Conservation (phyloP, 2,888 invertebrate genomes). For the Urechis unicinctus region DNA sequence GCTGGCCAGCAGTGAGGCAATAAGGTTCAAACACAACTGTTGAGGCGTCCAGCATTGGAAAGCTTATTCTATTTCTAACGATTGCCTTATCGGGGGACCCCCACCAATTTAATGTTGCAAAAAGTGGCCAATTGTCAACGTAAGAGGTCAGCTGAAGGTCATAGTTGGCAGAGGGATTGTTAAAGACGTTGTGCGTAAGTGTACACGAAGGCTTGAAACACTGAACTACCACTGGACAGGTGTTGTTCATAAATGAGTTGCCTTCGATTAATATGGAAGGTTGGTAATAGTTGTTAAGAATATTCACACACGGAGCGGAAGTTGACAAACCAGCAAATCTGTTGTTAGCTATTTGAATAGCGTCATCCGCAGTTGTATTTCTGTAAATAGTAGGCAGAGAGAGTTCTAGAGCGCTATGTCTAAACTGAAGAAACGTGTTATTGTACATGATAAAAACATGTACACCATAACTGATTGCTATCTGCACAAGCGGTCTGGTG, state of each 20-base stretch:
- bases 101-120: constrained; percentile 5
- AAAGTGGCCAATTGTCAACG: neutral
- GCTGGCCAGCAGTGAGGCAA: too few species aligned
- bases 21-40: too few species aligned
- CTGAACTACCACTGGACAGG: neutral
- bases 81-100: too few species aligned
- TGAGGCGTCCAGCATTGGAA: too few species aligned
- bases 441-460: too few species aligned
- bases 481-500: too few species aligned
- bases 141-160: neutral
- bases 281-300: neutral
- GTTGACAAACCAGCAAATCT: neutral
- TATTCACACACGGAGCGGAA: neutral
- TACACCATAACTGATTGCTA: too few species aligned
- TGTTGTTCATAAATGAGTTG: constrained; percentile 4
- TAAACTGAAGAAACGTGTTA: too few species aligned
- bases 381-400: too few species aligned
- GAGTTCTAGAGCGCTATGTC: too few species aligned
- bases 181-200: constrained; percentile 1
- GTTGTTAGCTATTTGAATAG: neutral
- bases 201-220: neutral
- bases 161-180: neutral
- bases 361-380: neutral
- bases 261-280: neutral
- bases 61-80: too few species aligned